Evolutionary conservation across 1,140 invertebrate genomes (phyloP), one percentile per base, ranked within the genome.

Genomic region (Choristoneura fumiferana): DNA sequence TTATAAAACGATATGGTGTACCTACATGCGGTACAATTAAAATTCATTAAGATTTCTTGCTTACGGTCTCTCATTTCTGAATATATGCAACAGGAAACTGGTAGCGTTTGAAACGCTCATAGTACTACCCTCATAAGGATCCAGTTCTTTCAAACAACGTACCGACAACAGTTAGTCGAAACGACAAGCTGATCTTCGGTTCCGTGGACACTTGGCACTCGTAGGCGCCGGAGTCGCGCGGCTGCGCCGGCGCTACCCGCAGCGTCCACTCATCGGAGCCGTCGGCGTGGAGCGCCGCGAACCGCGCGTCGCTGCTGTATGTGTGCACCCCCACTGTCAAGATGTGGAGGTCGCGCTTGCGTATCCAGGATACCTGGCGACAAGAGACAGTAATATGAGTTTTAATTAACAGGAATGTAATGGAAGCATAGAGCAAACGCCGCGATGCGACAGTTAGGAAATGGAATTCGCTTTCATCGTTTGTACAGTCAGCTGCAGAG

Each of bases 171-270:
- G 92, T 95, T 13, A 96, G 91, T 65, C 93, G 93, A 76, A 95
- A 96, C 38, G 94, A 94, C 73, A 94, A 91, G 69, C 94, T 95
- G 69, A 96, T 96, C 84, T 96, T 96, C 8, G 95, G 95, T 78
- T 96, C 95, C 0, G 95, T 96, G 62, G 95, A 96, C 8, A 96
- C 95, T 90, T 97, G 95, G 78, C 95, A 97, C 78, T 97, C 95
- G 76, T 96, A 97, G 1, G 92, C 92, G 18, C 92, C 92, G 1
- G 91, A 91, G 82, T 97, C 95, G 8, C 94, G 84, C 0, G 94
- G 92, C 78, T 96, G 95, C 0, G 95, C 94, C 9, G 95, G 95
- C 34, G 93, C 93, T 43, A 97, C 94, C 66, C 95, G 93, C 57
- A 97, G 77, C 13, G 95, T 95, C 96, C 96, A 97, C 78, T 96